These are phyloP conservation scores for Chydorus sphaericus DNA, from an alignment of 2,888 invertebrate genomes.

Conservation along the genomic window DNA sequence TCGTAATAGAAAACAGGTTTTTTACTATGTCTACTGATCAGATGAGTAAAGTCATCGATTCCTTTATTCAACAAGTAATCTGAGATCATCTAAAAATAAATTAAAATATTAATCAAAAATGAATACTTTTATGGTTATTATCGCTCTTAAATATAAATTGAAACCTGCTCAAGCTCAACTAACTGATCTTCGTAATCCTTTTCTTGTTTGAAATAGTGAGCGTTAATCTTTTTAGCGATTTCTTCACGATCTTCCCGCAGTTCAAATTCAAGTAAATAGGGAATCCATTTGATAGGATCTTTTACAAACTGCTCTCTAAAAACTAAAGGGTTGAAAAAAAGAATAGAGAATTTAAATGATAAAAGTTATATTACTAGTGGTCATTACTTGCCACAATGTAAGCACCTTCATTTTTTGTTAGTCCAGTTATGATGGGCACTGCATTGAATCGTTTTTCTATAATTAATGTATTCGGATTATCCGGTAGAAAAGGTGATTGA, in stretches of 20 bases:
- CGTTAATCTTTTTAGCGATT: neutral
- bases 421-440: neutral
- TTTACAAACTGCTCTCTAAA: neutral
- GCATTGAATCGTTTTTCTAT: neutral
- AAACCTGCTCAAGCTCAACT: too few species aligned
- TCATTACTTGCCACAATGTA: neutral
- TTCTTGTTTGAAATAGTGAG: neutral
- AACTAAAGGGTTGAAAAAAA: too few species aligned
- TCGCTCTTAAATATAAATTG: too few species aligned
- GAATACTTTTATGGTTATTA: too few species aligned
- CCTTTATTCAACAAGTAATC: neutral
- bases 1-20: neutral
- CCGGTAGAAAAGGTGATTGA: neutral
- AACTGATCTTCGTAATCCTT: too few species aligned
- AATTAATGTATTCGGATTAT: neutral
- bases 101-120: too few species aligned
- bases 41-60: neutral
- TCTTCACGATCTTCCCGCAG: neutral
- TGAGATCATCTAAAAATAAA: neutral
- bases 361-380: neutral
- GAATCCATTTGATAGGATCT: neutral
- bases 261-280: neutral
- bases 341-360: too few species aligned
- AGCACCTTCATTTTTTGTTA: neutral
- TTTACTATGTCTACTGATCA: neutral